These are phyloP conservation scores for Scaptomyza polygonia DNA, from an alignment of 2,888 invertebrate genomes.

Conservation along the genomic window DNA sequence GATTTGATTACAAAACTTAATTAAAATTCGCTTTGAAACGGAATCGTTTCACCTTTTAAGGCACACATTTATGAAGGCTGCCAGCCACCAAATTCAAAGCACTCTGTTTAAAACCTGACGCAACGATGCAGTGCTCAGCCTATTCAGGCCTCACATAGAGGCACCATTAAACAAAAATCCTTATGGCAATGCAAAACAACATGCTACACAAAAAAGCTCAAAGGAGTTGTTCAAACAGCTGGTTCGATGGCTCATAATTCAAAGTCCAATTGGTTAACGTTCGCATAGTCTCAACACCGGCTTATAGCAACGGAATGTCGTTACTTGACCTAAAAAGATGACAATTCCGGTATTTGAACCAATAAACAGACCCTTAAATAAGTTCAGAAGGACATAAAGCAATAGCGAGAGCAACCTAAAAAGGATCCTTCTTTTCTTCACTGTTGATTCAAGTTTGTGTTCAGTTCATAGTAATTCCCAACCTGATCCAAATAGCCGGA, in stretches of 20 bases:
- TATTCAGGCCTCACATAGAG: conserved; percentile 9
- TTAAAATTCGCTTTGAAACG: conserved; percentile 60
- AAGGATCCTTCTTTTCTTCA: conserved; percentile 10
- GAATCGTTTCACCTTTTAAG: conserved; percentile 20
- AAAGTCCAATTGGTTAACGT: conserved; percentile 27
- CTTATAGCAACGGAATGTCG: conserved; percentile 7
- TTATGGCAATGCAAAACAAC: conserved; percentile 3
- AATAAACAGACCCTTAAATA: conserved; percentile 31
- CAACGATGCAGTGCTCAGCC: conserved; percentile 23
- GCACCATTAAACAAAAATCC: conserved; percentile 15
- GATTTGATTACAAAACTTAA: conserved; percentile 73
- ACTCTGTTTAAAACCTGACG: conserved; percentile 32
- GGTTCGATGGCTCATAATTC: conserved; percentile 9
- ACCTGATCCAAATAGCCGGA: too few species aligned
- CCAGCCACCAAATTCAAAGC: conserved; percentile 46
- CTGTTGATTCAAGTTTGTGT: conserved; percentile 22
- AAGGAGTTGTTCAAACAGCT: conserved; percentile 1
- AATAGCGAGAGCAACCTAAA: conserved; percentile 32
- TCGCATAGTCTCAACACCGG: conserved; percentile 3
- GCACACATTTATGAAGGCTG: conserved; percentile 11
- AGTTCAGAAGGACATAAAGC: conserved; percentile 39
- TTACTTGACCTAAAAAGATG: conserved; percentile 9
- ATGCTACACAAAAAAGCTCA: not conserved
- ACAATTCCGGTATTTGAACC: conserved; percentile 7
- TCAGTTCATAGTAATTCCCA: too few species aligned